phyloP scores from a whole-genome alignment of 1,140 invertebrate genomes.

The Drosophila bipectinata region DNA sequence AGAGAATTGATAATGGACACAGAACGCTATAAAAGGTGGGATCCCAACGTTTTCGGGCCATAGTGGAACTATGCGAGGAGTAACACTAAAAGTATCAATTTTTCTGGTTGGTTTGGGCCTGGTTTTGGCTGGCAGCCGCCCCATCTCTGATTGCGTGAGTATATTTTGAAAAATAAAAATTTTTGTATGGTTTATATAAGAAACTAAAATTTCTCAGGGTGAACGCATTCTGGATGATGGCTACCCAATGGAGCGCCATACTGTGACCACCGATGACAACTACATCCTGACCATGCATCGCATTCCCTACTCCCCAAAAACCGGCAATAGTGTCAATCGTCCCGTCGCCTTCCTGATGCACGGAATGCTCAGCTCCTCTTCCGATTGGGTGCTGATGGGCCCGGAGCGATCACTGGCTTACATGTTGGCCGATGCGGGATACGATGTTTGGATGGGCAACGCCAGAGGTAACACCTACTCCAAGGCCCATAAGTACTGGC shows the following conservation, averaged over 20 bases:
- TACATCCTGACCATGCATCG: slow-evolving; percentile 78
- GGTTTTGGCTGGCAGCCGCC: slow-evolving; percentile 44
- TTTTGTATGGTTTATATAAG: neutral
- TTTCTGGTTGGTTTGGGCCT: slow-evolving; percentile 47
- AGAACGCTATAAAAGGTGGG: slow-evolving; percentile 39
- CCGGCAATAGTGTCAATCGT: slow-evolving; percentile 22
- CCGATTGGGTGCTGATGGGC: slow-evolving; percentile 75
- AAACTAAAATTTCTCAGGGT: slow-evolving; percentile 33
- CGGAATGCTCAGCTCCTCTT: slow-evolving; percentile 74
- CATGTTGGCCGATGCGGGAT: slow-evolving; percentile 88
- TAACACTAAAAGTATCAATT: slow-evolving; percentile 34
- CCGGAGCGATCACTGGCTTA: slow-evolving; percentile 82
- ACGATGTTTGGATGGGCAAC: slow-evolving; percentile 87
- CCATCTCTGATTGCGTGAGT: slow-evolving; percentile 74
- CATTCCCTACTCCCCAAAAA: slow-evolving; percentile 68
- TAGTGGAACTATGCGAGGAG: slow-evolving; percentile 44
- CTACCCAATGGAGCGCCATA: slow-evolving; percentile 72
- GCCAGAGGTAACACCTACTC: slow-evolving; percentile 88
- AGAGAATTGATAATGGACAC: slow-evolving; percentile 24
- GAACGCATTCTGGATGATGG: slow-evolving; percentile 69
- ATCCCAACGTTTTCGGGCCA: neutral
- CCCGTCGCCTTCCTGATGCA: slow-evolving; percentile 76
- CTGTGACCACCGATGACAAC: slow-evolving; percentile 59
- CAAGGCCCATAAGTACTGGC: slow-evolving; percentile 84
- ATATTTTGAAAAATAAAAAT: neutral